Conservation (phyloP, 2,888 invertebrate species). For the Andricus curvator region DNA sequence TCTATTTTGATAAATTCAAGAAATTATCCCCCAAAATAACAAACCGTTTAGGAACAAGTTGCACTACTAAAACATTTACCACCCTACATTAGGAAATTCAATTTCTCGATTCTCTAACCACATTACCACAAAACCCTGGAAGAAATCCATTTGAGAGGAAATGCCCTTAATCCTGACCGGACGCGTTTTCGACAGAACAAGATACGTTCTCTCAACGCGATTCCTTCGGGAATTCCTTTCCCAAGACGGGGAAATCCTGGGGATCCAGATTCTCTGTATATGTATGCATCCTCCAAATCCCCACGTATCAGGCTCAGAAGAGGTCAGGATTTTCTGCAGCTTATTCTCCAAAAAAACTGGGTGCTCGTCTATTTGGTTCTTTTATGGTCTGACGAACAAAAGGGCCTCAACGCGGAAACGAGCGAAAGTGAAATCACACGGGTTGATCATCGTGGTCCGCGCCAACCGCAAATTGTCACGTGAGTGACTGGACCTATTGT, state of each 20-base stretch:
- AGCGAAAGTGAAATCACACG: constrained; percentile 27
- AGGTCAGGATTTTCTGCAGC: constrained; percentile 12
- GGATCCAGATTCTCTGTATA: constrained; percentile 13
- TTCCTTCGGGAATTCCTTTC: constrained; percentile 24
- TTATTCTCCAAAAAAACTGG: background rate
- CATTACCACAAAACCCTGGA: constrained; percentile 4
- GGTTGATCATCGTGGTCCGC: constrained; percentile 19
- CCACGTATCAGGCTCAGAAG: background rate
- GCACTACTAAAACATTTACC: background rate
- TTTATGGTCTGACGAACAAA: constrained; percentile 10
- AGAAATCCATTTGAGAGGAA: constrained; percentile 24
- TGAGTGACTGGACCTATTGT: constrained; percentile 39
- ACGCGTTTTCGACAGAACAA: constrained; percentile 22
- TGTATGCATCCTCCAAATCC: background rate
- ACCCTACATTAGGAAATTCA: background rate
- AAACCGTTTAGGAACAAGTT: no score
- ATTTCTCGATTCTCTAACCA: background rate
- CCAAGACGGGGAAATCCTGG: background rate
- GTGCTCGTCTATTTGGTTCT: background rate
- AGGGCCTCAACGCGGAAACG: background rate
- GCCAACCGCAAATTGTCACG: constrained; percentile 28
- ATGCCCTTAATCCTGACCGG: constrained; percentile 30
- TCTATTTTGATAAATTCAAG: no score
- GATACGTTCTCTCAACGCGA: constrained; percentile 18
- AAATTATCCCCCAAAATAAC: no score